Evolutionary conservation across 2,797 vertebrate genomes (phyloP), one percentile per base, ranked within the genome.

Genomic region (Euthynnus affinis): DNA sequence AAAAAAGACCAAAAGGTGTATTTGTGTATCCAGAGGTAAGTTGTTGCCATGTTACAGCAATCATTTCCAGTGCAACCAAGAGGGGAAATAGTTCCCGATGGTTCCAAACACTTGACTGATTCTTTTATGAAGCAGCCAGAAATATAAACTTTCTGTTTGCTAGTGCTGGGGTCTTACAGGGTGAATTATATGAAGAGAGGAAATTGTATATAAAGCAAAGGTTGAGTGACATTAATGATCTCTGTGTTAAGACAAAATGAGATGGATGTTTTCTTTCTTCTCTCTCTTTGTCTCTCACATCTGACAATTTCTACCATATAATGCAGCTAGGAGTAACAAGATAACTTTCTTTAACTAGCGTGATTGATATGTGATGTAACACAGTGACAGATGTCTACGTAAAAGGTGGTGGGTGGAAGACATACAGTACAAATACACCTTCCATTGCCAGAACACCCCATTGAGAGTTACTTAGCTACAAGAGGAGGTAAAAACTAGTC

Each of bases 401-500:
- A 84, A 89, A 49, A 87, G 80, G 82, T 84, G 82, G 73, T 80
- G 84, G 83, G 71, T 87, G 91, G 92, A 92, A 89, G 91, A 92
- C 92, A 85, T 77, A 93, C 89, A 88, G 72, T 84, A 93, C 72
- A 88, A 86, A 88, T 80, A 90, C 87, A 91, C 82, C 92, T 92
- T 93, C 85, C 90, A 89, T 84, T 86, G 84, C 86, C 81, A 81
- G 74, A 88, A 91, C 85, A 92, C 82, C 83, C 80, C 87, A 89
- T 53, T 79, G 82, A 93, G 83, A 88, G 85, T 86, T 87, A 88
- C 82, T 74, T 68, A 90, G 91, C 91, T 93, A 93, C 90, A 91
- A 89, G 87, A 92, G 78, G 83, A 92, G 89, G 91, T 90, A 88
- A 89, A 87, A 89, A 84, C 90, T 91, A 93, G 48, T 89, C 91